Evolutionary conservation across 2,888 invertebrate genomes (phyloP), one percentile per base, ranked within the genome.

Genomic region (Drosophila tanythrix): DNA sequence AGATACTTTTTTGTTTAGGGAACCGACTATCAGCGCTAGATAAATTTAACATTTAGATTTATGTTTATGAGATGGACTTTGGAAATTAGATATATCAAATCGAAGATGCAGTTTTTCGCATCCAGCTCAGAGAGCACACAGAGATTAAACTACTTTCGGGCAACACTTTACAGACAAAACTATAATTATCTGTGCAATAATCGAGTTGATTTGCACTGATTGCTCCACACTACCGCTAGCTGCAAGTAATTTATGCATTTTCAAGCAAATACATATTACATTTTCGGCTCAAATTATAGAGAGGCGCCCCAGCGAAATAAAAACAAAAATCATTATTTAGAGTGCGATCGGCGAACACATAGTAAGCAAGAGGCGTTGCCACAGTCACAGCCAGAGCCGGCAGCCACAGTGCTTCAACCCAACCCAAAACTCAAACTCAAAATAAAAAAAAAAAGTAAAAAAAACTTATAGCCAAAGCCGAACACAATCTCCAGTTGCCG

Each of bases 271-370:
- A 66, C 60, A 43, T 78, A 78, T 60, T 62, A 63, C 53, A 40
- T 68, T 50, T 55, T 31, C 25, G 13, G 50, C 48, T 51, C 65
- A 74, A 78, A 74, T 62, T 77, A 69, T 52, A 65, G 64, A 61
- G 63, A 57, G 74, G 73, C 65, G 72, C 50, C 51, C 38, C 52
- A 57, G 40, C 46, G 27, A 36, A 79, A 71, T 36, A 18, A 52
- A 60, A 66, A 81, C 62, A 61, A 69, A 77, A 70, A 72, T 66
- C 18, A 79, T 83, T 81, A 70, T 81, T 81, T 76, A 67, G 73
- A 85, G 83, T 85, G 80, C 85, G 70, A 61, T 67, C 64, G 59
- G 29, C 27, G 40, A 35, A 35, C 21, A 36, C 35, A 55, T 35
- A 55, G 51, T 40, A 66, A 74, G 57, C 70, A 61, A 51, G 65